Conservation (phyloP, 2,797 vertebrate genomes). For the Pseudomugil tenellus region DNA sequence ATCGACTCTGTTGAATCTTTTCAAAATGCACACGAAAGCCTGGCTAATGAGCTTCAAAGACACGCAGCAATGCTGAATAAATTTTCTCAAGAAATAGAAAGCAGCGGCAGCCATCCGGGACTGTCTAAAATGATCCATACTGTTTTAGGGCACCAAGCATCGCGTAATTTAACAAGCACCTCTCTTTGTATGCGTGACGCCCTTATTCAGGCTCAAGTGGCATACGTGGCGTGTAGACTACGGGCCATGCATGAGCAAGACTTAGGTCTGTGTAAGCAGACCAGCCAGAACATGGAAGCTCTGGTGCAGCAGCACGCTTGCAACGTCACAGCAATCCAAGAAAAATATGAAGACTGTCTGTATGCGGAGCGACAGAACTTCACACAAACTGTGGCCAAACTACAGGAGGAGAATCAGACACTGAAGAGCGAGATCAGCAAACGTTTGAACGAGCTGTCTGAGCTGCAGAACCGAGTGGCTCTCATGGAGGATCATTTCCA, state of each 20-base stretch:
- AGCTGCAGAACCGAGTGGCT: constrained; percentile 79
- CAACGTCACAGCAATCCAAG: constrained; percentile 82
- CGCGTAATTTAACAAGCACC: constrained; percentile 77
- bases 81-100: constrained; percentile 86
- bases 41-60: constrained; percentile 88
- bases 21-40: constrained; percentile 81
- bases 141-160: constrained; percentile 76
- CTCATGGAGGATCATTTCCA: constrained; percentile 82
- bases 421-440: constrained; percentile 85
- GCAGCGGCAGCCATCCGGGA: constrained; percentile 74
- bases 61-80: constrained; percentile 86
- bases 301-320: constrained; percentile 86
- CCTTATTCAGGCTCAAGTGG: constrained; percentile 91
- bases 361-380: constrained; percentile 87
- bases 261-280: constrained; percentile 83
- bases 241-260: constrained; percentile 86
- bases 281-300: constrained; percentile 80
- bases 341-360: constrained; percentile 86
- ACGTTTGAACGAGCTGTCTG: constrained; percentile 79
- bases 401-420: constrained; percentile 87
- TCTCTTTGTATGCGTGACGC: constrained; percentile 90
- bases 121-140: constrained; percentile 83
- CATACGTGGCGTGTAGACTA: constrained; percentile 89
- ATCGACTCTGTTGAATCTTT: constrained; percentile 78
- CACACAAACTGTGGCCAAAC: constrained; percentile 76